Percentiles rank a stretch among this genome's conserved stretches.
Evolutionary conservation across 2,797 vertebrate species (phyloP).

Genomic region (Pangasius larnaudii): DNA sequence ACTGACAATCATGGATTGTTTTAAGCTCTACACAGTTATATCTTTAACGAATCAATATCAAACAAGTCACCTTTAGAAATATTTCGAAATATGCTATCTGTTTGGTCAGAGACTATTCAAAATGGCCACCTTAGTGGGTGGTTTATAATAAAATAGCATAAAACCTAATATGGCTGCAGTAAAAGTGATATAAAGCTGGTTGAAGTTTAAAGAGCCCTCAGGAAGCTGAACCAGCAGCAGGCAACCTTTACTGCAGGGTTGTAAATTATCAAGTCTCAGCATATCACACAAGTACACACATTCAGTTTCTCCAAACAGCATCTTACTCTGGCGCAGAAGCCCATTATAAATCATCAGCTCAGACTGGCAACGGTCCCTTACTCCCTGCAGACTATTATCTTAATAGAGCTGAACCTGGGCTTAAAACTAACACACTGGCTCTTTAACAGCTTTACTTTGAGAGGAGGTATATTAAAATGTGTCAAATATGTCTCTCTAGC

Average conservation of each 20-base stretch:
- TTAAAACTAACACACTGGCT: not conserved
- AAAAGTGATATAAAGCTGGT: not conserved
- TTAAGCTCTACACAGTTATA: not conserved
- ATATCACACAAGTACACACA: conserved; percentile 10
- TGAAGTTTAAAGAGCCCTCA: conserved; percentile 2
- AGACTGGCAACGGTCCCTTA: not conserved
- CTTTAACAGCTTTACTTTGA: conserved; percentile 4
- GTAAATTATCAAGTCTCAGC: conserved; percentile 56
- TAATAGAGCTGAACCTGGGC: conserved; percentile 2
- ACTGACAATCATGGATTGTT: not conserved
- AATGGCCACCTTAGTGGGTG: conserved; percentile 24
- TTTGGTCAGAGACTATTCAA: not conserved
- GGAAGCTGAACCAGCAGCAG: conserved; percentile 42
- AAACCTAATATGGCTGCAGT: conserved; percentile 10
- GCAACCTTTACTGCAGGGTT: conserved; percentile 49
- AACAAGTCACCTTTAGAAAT: conserved; percentile 27
- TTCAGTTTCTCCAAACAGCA: not conserved
- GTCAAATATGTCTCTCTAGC: not conserved
- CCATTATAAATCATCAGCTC: conserved; percentile 38
- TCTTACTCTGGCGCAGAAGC: not conserved
- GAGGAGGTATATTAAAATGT: not conserved
- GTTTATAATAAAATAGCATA: conserved; percentile 17
- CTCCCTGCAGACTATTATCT: not conserved
- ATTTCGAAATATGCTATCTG: not conserved
- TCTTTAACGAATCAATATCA: conserved; percentile 44